Evolutionary conservation across 2,888 invertebrate genomes (phyloP), one percentile per base, ranked within the genome.

Genomic region (Anodontia alba): DNA sequence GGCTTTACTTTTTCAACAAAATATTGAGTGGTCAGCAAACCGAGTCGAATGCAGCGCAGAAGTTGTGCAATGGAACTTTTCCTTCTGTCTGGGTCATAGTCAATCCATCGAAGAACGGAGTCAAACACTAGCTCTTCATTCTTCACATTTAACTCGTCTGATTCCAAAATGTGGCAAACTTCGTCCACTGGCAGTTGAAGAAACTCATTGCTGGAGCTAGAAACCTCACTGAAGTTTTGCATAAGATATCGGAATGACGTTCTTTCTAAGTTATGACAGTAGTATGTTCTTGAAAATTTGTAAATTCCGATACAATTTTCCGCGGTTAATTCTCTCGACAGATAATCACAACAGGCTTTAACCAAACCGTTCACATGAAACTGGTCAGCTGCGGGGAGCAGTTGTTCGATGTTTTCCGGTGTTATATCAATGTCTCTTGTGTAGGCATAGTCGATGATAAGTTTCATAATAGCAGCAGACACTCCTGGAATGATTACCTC

Each of bases 401-500:
- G 87, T 20, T 90, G 87, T 91, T 97, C 97, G 0, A 98, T 98
- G 92, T 98, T 98, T 43, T 96, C 96, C 49, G 96, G 96, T 78
- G 96, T 96, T 33, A 98, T 96, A 80, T 96, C 96, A 74, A 97
- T 96, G 86, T 96, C 96, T 73, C 98, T 96, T 57, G 98, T 95
- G 94, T 99, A 98, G 0, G 98, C 97, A 94, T 97, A 98, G 88
- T 97, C 96, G 84, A 98, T 96, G 51, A 98, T 95, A 73, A 96
- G 95, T 81, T 96, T 96, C 96, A 98, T 96, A 92, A 97, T 97
- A 87, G 96, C 96, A 7, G 96, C 96, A 74, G 96, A 96, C 43
- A 98, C 96, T 71, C 70, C 95, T 0, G 88, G 87, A 31, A 89
- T 88, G 3, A 85, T 77, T 0, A 90, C 85, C 57, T 91, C 92